Conservation (phyloP, 2,888 invertebrate species). For the Drosophila neonasuta region DNA sequence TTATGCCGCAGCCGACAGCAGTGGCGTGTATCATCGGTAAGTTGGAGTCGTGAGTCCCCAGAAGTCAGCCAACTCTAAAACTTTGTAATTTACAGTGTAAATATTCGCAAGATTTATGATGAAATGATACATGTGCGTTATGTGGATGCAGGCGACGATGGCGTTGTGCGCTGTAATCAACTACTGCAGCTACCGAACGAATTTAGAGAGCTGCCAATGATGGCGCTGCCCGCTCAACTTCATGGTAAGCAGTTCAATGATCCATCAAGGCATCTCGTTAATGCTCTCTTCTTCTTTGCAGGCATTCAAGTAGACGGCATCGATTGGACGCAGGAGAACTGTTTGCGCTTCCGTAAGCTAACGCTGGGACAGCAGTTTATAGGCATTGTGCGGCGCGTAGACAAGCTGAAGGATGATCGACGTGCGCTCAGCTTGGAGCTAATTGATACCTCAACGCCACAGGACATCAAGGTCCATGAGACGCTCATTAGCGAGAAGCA, state of each 20-base stretch:
- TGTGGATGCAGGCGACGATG: conserved; percentile 86
- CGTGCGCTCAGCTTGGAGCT: conserved; percentile 86
- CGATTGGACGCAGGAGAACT: conserved; percentile 85
- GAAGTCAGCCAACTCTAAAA: background rate
- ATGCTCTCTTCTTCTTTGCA: conserved; percentile 56
- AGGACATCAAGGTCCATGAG: conserved; percentile 87
- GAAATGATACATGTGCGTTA: conserved; percentile 85
- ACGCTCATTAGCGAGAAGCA: conserved; percentile 86
- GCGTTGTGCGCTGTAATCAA: conserved; percentile 84
- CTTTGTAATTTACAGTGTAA: conserved; percentile 82
- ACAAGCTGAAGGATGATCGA: conserved; percentile 85
- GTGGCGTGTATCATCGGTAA: conserved; percentile 89
- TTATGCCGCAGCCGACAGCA: conserved; percentile 85
- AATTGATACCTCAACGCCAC: conserved; percentile 87
- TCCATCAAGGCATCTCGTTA: background rate
- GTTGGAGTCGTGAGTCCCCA: conserved; percentile 31
- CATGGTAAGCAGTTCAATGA: conserved; percentile 82
- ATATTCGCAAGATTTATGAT: conserved; percentile 83
- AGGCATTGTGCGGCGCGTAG: conserved; percentile 86
- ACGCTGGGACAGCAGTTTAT: conserved; percentile 88
- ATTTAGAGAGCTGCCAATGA: conserved; percentile 85
- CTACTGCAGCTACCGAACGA: conserved; percentile 84
- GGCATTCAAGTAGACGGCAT: conserved; percentile 83
- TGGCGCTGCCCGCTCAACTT: conserved; percentile 86
- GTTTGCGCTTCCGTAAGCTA: conserved; percentile 87